These are phyloP conservation scores for Bruchidius siliquastri DNA, from an alignment of 2,888 invertebrate genomes.

Conservation along the genomic window DNA sequence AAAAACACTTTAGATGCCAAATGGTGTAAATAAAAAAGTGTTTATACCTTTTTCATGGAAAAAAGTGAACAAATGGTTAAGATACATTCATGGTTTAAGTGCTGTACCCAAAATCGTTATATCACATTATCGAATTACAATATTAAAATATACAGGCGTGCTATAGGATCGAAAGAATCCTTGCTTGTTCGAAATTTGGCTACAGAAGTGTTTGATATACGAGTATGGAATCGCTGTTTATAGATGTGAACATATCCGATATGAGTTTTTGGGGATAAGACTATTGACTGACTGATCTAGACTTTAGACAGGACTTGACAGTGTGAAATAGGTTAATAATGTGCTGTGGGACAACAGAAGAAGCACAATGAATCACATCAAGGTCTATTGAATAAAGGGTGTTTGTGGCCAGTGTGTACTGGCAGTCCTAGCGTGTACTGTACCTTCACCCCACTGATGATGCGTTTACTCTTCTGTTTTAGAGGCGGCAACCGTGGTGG, in stretches of 20 bases:
- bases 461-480: constrained; percentile 68
- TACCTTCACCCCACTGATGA: constrained; percentile 59
- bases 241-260: background rate
- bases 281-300: background rate
- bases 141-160: background rate
- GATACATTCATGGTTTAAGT: no score
- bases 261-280: background rate
- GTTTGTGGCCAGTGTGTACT: background rate
- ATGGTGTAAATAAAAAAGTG: no score
- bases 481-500: constrained; percentile 93
- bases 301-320: background rate
- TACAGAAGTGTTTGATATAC: background rate
- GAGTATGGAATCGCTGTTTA: background rate
- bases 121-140: background rate
- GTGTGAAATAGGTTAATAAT: background rate
- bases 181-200: background rate
- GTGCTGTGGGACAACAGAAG: background rate
- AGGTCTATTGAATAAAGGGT: background rate
- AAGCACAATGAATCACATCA: background rate
- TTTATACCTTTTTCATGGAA: no score
- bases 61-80: no score
- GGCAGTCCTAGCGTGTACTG: background rate
- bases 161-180: background rate
- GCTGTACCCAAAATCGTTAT: background rate
- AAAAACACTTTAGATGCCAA: no score